A percentile compares a stretch with the other conserved stretches of the same genome.
phyloP scores from a whole-genome alignment of 2,888 invertebrate genomes.

The Melipona bicolor region DNA sequence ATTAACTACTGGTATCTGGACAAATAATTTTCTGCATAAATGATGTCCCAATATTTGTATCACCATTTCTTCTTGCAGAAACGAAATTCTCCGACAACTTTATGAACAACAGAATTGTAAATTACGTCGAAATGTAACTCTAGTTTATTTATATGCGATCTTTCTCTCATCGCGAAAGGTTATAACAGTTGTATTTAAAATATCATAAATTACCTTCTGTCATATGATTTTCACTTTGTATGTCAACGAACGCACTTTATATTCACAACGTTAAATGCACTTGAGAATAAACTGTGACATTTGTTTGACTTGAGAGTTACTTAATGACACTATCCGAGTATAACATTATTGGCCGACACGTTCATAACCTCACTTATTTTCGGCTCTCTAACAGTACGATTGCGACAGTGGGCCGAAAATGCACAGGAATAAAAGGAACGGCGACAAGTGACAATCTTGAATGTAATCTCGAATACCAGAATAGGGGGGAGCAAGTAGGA shows the following conservation, averaged over 20 bases:
- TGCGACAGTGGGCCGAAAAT: constrained; percentile 24
- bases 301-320: constrained; percentile 45
- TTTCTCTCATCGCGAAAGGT: constrained; percentile 39
- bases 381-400: constrained; percentile 38
- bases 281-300: constrained; percentile 41
- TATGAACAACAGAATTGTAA: neutral
- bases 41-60: constrained; percentile 54
- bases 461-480: constrained; percentile 33
- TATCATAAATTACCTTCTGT: constrained; percentile 39
- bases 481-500: constrained; percentile 42
- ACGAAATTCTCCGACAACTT: neutral
- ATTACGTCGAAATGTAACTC: neutral
- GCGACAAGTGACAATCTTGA: neutral
- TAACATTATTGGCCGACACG: constrained; percentile 57
- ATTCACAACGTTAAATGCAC: constrained; percentile 31
- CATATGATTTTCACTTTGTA: constrained; percentile 8
- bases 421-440: constrained; percentile 36
- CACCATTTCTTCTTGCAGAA: constrained; percentile 52
- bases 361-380: constrained; percentile 66
- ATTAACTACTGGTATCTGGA: neutral
- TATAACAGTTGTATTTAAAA: constrained; percentile 26
- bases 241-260: constrained; percentile 19
- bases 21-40: constrained; percentile 31
- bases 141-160: neutral
- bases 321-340: constrained; percentile 49